phyloP scores from a whole-genome alignment of 2,113 vertebrate species.

The Cochlearius cochlearius region DNA sequence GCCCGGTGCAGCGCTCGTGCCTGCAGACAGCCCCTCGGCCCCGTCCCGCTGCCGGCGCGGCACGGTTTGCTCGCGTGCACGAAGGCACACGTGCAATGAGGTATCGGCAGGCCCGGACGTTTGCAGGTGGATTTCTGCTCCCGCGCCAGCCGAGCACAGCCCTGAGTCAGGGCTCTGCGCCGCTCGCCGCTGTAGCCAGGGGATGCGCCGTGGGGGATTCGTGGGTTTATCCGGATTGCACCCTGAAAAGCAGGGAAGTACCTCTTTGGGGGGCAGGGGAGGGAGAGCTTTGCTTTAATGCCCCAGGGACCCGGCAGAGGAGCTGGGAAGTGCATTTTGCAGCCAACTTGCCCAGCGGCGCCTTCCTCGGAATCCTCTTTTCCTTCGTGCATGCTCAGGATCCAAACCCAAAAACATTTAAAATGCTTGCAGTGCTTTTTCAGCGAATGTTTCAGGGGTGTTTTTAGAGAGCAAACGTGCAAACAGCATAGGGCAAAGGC shows the following conservation, averaged over 20 bases:
- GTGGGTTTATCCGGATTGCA: not conserved
- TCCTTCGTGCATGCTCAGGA: not conserved
- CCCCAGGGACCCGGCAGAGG: not conserved
- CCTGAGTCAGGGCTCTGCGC: not conserved
- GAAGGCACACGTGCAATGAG: accelerated
- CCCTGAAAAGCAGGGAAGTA: not conserved
- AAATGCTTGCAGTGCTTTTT: not conserved
- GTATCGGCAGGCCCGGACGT: accelerated
- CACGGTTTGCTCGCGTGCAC: accelerated
- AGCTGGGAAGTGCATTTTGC: not conserved
- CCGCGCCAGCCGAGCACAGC: accelerated
- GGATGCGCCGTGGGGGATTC: not conserved
- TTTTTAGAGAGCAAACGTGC: not conserved
- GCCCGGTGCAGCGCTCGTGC: not conserved
- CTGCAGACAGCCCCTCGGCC: not conserved
- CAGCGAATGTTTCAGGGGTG: not conserved
- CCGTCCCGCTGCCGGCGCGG: not conserved
- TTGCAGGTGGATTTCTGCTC: not conserved
- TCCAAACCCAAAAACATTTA: accelerated
- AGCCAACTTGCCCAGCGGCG: not conserved
- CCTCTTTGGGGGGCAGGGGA: not conserved
- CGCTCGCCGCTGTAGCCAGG: not conserved
- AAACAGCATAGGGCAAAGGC: not conserved
- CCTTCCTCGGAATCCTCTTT: not conserved
- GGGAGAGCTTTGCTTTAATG: not conserved